Conservation (phyloP, 2,888 invertebrate species). For the Cistogaster globosa region DNA sequence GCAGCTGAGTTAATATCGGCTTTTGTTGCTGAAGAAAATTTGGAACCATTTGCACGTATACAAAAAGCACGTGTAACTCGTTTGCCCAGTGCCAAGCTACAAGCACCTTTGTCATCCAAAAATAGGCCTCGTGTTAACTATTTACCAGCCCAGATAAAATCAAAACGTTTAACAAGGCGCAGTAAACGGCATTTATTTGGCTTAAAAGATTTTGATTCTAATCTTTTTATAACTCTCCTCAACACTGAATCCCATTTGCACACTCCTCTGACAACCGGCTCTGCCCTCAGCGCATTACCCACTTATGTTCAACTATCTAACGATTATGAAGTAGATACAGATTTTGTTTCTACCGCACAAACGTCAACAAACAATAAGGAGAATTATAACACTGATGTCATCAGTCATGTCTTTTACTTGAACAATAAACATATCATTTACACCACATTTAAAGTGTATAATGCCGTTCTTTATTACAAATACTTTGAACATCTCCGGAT, state of each 20-base stretch:
- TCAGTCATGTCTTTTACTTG: conserved; percentile 82
- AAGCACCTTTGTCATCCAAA: conserved; percentile 75
- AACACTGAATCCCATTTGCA: conserved; percentile 72
- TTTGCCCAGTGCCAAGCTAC: conserved; percentile 77
- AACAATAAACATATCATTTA: conserved; percentile 84
- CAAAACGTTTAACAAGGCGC: conserved; percentile 63
- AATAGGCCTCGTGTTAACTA: conserved; percentile 63
- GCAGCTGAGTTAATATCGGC: conserved; percentile 78
- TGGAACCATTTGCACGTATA: conserved; percentile 77
- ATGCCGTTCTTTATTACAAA: conserved; percentile 89
- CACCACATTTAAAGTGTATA: conserved; percentile 89
- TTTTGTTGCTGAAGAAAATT: conserved; percentile 76
- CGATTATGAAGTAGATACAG: conserved; percentile 75
- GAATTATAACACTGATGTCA: conserved; percentile 79
- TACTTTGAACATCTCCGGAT: conserved; percentile 89
- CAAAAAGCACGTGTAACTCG: conserved; percentile 77
- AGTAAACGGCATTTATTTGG: conserved; percentile 77
- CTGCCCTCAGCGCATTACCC: conserved; percentile 38
- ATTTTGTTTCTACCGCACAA: conserved; percentile 71
- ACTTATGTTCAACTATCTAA: conserved; percentile 74
- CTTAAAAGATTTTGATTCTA: conserved; percentile 78
- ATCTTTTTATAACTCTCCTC: conserved; percentile 78
- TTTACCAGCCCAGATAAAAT: conserved; percentile 66
- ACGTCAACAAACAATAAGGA: conserved; percentile 72
- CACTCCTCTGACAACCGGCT: conserved; percentile 46